Conservation (phyloP, 1,140 invertebrate genomes). For the Pogonomyrmex barbatus region DNA sequence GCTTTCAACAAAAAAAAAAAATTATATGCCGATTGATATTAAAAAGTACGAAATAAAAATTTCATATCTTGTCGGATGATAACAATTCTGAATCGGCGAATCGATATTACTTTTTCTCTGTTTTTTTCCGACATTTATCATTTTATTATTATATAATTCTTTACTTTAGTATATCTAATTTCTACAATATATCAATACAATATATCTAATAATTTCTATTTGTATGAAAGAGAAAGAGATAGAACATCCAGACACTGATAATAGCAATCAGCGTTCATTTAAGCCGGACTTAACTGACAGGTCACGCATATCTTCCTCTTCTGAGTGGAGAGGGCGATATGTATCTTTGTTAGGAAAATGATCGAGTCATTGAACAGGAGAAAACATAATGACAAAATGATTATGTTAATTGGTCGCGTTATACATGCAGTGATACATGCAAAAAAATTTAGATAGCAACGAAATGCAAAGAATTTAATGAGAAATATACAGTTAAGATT, state of each 20-base stretch:
- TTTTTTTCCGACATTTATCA: slow-evolving; percentile 4
- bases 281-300: slow-evolving; percentile 6
- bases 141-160: slow-evolving; percentile 6
- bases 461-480: too few relatives aligned
- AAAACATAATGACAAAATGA: neutral
- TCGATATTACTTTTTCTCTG: neutral
- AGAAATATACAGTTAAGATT: neutral
- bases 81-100: neutral
- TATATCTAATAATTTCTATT: neutral
- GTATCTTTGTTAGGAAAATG: neutral
- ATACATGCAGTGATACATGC: neutral
- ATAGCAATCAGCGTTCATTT: slow-evolving; percentile 28
- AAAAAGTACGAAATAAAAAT: neutral
- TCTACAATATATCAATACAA: neutral
- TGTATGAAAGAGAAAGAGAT: neutral
- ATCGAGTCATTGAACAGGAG: neutral
- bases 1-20: neutral
- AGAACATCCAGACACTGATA: neutral
- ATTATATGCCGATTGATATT: neutral
- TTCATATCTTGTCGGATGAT: neutral
- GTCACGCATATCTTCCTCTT: neutral
- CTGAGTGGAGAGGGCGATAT: neutral
- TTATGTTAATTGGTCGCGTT: neutral
- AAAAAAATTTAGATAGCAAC: neutral
- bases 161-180: neutral